Evolutionary conservation across 2,888 invertebrate genomes (phyloP).

Genomic region (Diploptera punctata): DNA sequence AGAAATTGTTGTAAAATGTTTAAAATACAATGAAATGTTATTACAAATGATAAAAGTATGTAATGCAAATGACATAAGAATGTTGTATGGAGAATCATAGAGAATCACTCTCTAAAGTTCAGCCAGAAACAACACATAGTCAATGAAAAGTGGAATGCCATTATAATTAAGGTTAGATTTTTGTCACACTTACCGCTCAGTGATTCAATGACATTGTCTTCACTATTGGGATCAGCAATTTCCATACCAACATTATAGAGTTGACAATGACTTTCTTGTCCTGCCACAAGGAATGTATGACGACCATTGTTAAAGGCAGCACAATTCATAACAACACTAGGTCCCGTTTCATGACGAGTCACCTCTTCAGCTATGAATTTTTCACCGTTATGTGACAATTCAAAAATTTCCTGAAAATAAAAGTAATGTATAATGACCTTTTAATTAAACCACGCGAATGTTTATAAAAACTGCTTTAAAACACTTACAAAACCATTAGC

Average conservation of each 20-base stretch:
- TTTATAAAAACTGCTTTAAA: no score
- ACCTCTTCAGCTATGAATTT: constrained; percentile 88
- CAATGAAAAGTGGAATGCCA: no score
- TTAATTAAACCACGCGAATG: constrained; percentile 6
- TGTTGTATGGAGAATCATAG: no score
- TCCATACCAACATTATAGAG: constrained; percentile 72
- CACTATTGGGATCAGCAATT: constrained; percentile 47
- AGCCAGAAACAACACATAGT: no score
- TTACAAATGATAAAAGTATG: no score
- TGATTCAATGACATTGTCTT: constrained; percentile 17
- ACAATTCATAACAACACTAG: constrained; percentile 92
- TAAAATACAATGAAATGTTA: no score
- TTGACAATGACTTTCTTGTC: constrained; percentile 91
- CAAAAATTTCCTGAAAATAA: constrained; percentile 85
- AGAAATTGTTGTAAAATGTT: no score
- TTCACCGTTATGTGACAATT: constrained; percentile 83
- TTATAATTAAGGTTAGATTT: no score
- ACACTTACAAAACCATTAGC: constrained; percentile 97
- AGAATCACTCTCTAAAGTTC: no score
- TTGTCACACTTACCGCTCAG: background rate
- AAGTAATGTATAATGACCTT: no score
- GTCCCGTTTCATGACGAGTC: constrained; percentile 86
- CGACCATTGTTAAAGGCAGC: constrained; percentile 75
- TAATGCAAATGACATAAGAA: no score
- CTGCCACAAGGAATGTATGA: constrained; percentile 82